These are phyloP conservation scores for Heteromurus nitidus DNA, from an alignment of 2,888 invertebrate genomes.

Conservation along the genomic window DNA sequence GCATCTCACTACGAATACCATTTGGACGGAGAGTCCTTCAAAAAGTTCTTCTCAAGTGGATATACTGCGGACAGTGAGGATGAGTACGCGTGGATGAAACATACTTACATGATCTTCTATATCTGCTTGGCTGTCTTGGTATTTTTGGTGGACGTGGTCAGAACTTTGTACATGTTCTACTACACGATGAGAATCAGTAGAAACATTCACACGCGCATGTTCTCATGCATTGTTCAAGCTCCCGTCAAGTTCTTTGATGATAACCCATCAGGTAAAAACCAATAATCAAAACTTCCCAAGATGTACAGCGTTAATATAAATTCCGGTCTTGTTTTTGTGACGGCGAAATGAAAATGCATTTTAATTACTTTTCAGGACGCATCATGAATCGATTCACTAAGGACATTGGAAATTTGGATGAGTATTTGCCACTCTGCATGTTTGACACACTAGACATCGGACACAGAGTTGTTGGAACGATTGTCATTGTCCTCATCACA, in stretches of 20 bases:
- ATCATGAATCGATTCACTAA: slow-evolving; percentile 90
- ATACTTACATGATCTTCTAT: slow-evolving; percentile 76
- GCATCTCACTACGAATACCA: slow-evolving; percentile 35
- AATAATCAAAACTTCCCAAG: background rate
- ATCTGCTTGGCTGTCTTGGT: slow-evolving; percentile 74
- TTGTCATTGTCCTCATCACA: slow-evolving; percentile 76
- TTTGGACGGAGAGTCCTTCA: slow-evolving; percentile 38
- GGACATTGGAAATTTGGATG: slow-evolving; percentile 87
- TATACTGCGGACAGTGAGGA: slow-evolving; percentile 22
- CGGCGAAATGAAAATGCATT: too few species aligned
- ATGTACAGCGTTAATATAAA: slow-evolving; percentile 8
- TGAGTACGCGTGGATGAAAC: slow-evolving; percentile 72
- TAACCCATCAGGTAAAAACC: slow-evolving; percentile 69
- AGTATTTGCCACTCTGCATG: slow-evolving; percentile 82
- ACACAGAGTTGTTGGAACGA: slow-evolving; percentile 76
- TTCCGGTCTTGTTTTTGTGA: slow-evolving; percentile 10
- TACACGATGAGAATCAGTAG: slow-evolving; percentile 76
- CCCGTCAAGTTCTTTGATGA: slow-evolving; percentile 75
- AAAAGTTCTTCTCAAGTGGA: slow-evolving; percentile 11
- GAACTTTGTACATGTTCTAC: slow-evolving; percentile 76
- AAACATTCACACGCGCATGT: slow-evolving; percentile 77
- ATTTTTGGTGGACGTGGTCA: slow-evolving; percentile 74
- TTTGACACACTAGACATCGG: slow-evolving; percentile 79
- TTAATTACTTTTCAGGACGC: slow-evolving; percentile 78
- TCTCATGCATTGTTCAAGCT: slow-evolving; percentile 76